Base-by-base conservation (phyloP, 1,140 invertebrate genomes). In the Drosophila subobscura region DNA sequence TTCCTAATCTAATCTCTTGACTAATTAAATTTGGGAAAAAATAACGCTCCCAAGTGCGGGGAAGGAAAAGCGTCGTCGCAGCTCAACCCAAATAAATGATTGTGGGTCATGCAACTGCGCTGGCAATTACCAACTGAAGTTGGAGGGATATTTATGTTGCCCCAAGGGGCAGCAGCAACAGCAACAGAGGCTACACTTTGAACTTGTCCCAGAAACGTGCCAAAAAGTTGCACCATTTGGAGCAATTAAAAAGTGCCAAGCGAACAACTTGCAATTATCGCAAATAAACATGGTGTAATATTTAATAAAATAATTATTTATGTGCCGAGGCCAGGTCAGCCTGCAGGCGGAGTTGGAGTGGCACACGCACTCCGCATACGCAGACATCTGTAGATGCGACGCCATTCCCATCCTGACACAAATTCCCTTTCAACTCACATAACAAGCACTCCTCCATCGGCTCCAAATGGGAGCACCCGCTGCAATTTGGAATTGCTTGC, bases 401-500 rank as follows among this genome's bases (percentile, higher is more conserved):
- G 60, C 71, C 50, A 46, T 20, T n/a, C n/a, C 7, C 25, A 12
- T 54, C 51, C 72, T 75, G 72, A 75, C 72, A 75, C 72, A 75
- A 75, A 75, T 75, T 75, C 61, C 55, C 61, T 55, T 73, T 59
- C 55, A 58, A 75, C 37, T 75, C 73, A 65, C 70, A 75, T 41
- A 75, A 75, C 72, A 51, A 50, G 60, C 25, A 65, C 14, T 53
- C 52, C 40, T 12, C 22, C 25, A 42, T 12, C 42, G 27, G 20
- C 25, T 49, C 33, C 27, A 44, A 50, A 53, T 42, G 63, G 72
- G 49, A 29, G 33, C 33, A 4, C 3, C 33, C 33, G 10, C 72
- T 73, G 63, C 72, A 75, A 75, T 75, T 75, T 54, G 42, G 14
- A 75, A 75, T 75, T 75, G 61, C 63, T 67, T 75, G 53, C 37